Percentiles rank a stretch among this genome's conserved stretches.
Evolutionary conservation across 1,140 invertebrate genomes (phyloP).

Genomic region (Eueides isabella): DNA sequence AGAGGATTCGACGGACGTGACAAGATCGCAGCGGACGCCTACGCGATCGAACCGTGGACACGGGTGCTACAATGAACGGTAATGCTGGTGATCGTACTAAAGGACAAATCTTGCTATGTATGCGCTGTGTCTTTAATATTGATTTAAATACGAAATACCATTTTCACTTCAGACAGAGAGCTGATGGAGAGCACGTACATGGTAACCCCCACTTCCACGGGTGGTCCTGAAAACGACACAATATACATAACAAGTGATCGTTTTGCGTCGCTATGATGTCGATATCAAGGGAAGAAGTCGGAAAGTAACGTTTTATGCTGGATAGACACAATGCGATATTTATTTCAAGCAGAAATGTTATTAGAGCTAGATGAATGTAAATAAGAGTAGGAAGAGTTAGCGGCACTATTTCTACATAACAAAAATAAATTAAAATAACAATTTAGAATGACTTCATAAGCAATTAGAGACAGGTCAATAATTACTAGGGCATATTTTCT

Average conservation of each 20-base stretch:
- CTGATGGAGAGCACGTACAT: conserved; percentile 99
- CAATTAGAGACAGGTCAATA: background rate
- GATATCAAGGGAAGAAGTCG: background rate
- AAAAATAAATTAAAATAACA: conserved; percentile 9
- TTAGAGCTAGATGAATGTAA: conserved; percentile 14
- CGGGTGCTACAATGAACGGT: conserved; percentile 81
- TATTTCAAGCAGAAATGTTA: conserved; percentile 11
- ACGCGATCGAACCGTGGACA: conserved; percentile 79
- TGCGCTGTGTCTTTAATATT: conserved; percentile 79
- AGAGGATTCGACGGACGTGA: conserved; percentile 73
- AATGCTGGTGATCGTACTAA: conserved; percentile 79
- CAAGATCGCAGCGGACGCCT: conserved; percentile 45
- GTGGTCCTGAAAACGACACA: conserved; percentile 91
- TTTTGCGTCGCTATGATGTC: conserved; percentile 24
- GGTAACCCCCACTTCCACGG: conserved; percentile 97
- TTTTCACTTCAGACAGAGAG: conserved; percentile 99
- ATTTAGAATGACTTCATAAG: background rate
- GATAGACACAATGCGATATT: conserved; percentile 5
- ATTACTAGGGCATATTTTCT: background rate
- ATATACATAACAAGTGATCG: conserved; percentile 60
- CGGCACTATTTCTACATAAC: conserved; percentile 14
- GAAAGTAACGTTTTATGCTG: conserved; percentile 31
- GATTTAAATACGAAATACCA: conserved; percentile 91
- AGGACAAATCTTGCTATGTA: conserved; percentile 76
- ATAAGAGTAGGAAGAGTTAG: conserved; percentile 9